Evolutionary conservation across 2,797 vertebrate genomes (phyloP).

Genomic region (Luscinia megarhynchos): DNA sequence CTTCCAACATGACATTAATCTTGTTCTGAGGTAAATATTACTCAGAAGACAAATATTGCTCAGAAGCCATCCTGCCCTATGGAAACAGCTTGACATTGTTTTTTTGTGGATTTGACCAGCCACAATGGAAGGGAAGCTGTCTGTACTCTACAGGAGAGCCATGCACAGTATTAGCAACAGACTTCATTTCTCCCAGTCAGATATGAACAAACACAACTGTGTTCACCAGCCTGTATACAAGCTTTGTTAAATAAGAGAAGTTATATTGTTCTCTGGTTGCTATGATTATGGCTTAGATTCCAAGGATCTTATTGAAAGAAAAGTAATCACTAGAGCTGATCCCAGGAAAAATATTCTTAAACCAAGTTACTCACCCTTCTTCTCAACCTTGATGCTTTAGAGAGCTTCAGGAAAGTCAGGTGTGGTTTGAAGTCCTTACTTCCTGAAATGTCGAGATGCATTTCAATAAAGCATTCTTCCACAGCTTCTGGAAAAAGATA

Average conservation of each 20-base stretch:
- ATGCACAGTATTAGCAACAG: neutral
- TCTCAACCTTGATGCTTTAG: slow-evolving; percentile 62
- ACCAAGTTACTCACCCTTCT: slow-evolving; percentile 55
- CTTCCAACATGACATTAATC: slow-evolving; percentile 50
- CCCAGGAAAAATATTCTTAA: neutral
- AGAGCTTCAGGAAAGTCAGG: slow-evolving; percentile 72
- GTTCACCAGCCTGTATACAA: neutral
- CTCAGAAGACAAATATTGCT: slow-evolving; percentile 5
- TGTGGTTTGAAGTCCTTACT: slow-evolving; percentile 74
- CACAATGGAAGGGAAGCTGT: neutral
- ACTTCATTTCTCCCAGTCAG: neutral
- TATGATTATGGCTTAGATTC: neutral
- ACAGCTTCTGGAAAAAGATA: slow-evolving; percentile 50
- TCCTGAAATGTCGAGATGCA: slow-evolving; percentile 45
- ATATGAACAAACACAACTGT: neutral
- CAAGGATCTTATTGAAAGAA: neutral
- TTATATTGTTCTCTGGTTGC: neutral
- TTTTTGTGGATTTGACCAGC: neutral
- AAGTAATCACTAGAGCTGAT: neutral
- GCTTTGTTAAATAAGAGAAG: neutral
- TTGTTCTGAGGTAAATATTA: slow-evolving; percentile 19
- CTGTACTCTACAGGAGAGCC: neutral
- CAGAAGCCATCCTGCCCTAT: neutral
- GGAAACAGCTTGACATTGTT: neutral
- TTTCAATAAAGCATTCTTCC: slow-evolving; percentile 56